Percentiles rank a stretch among this genome's conserved stretches.
Conservation (phyloP, 2,113 vertebrate genomes). For the Corythornis madagascariensis region DNA sequence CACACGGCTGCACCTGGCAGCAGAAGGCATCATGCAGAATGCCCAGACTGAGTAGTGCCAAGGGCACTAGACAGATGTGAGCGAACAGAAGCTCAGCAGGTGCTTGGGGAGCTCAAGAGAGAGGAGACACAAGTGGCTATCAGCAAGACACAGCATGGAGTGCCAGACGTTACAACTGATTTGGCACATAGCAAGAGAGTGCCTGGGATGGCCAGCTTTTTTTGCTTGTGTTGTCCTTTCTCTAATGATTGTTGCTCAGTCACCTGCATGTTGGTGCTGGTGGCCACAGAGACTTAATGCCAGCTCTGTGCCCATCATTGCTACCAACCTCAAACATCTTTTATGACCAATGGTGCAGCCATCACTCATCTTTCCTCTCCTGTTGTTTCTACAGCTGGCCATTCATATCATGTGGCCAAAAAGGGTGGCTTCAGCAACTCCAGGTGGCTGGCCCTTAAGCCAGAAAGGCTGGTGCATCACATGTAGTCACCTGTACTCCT, state of each 20-base stretch:
- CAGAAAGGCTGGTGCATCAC: background rate
- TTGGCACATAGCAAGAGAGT: background rate
- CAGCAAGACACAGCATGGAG: background rate
- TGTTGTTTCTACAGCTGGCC: slow-evolving; percentile 56
- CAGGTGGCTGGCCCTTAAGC: background rate
- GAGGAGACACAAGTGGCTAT: slow-evolving; percentile 18
- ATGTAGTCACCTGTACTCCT: background rate
- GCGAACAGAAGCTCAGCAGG: slow-evolving; percentile 2
- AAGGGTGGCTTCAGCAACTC: background rate
- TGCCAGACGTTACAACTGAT: slow-evolving; percentile 30
- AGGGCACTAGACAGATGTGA: slow-evolving; percentile 44
- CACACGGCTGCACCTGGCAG: background rate
- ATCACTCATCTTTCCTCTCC: slow-evolving; percentile 16
- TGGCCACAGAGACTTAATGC: background rate
- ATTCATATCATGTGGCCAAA: background rate
- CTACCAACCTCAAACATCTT: slow-evolving; percentile 7
- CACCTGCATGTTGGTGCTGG: slow-evolving; percentile 44
- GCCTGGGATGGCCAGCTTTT: background rate
- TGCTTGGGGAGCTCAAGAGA: background rate
- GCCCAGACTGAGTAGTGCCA: background rate
- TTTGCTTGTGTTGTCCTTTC: background rate
- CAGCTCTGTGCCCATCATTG: background rate
- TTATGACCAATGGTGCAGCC: background rate
- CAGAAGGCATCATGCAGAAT: background rate
- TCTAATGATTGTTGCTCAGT: background rate